These are phyloP conservation scores for Philaethria dido DNA, from an alignment of 2,888 invertebrate genomes.

Conservation along the genomic window DNA sequence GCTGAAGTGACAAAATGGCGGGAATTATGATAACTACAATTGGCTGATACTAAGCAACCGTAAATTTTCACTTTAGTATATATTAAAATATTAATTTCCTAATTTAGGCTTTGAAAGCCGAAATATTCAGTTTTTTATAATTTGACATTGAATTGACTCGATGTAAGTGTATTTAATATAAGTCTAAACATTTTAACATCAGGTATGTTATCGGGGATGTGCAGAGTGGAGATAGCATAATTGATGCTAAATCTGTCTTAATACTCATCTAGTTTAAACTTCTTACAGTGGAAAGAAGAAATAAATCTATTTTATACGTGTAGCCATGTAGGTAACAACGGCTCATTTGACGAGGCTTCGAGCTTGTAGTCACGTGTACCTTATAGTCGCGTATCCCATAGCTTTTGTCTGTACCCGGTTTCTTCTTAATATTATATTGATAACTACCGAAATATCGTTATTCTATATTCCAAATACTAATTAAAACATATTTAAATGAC, in stretches of 20 bases:
- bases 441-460: background rate
- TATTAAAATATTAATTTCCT: background rate
- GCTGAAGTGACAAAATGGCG: background rate
- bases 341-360: constrained; percentile 61
- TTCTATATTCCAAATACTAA: background rate
- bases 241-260: constrained; percentile 37
- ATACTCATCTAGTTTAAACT: constrained; percentile 61
- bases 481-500: too few species aligned
- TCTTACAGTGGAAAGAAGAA: constrained; percentile 69
- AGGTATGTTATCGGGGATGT: background rate
- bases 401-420: constrained; percentile 26
- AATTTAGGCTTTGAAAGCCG: constrained; percentile 5
- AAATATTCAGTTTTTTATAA: background rate
- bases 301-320: constrained; percentile 81
- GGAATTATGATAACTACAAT: background rate
- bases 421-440: background rate
- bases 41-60: background rate
- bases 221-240: constrained; percentile 35
- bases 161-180: constrained; percentile 13
- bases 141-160: background rate
- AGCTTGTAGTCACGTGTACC: constrained; percentile 60
- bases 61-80: background rate
- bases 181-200: constrained; percentile 8
- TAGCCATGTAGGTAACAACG: constrained; percentile 48
- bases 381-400: constrained; percentile 43